A percentile compares a stretch with the other conserved stretches of the same genome.
Evolutionary conservation across 2,113 vertebrate genomes (phyloP).

Genomic region (Glaucomys volans): DNA sequence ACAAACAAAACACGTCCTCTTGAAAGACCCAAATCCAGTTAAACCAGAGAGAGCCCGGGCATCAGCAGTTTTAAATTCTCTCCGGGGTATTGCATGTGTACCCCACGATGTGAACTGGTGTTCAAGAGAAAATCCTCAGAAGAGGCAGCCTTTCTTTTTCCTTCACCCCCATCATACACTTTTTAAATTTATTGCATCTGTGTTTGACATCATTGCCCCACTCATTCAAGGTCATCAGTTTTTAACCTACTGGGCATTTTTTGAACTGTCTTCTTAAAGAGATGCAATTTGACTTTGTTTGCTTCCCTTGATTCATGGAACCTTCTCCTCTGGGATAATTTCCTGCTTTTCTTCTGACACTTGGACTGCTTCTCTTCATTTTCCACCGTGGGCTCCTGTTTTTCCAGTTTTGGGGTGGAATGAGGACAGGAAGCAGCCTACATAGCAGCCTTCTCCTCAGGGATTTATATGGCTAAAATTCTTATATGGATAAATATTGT

Average conservation of each 20-base stretch:
- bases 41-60: neutral
- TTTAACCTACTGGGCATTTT: neutral
- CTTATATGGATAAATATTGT: constrained; percentile 51
- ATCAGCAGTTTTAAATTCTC: neutral
- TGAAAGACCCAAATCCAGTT: neutral
- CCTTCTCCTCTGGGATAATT: constrained; percentile 53
- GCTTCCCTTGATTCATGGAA: constrained; percentile 43
- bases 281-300: neutral
- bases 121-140: neutral
- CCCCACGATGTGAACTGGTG: neutral
- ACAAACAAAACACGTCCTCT: neutral
- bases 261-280: constrained; percentile 31
- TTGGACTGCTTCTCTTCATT: constrained; percentile 68
- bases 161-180: neutral
- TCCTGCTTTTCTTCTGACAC: constrained; percentile 64
- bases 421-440: constrained; percentile 78
- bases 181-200: neutral
- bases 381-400: constrained; percentile 71
- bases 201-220: neutral
- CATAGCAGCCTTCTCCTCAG: constrained; percentile 55
- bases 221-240: neutral
- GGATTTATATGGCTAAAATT: constrained; percentile 54
- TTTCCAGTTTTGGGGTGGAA: constrained; percentile 64
- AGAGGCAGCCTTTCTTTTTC: neutral
- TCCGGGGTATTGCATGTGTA: neutral